A percentile compares a stretch with the other conserved stretches of the same genome.
Evolutionary conservation across 2,113 vertebrate species (phyloP).

Genomic region (Proterorhinus semilunaris): DNA sequence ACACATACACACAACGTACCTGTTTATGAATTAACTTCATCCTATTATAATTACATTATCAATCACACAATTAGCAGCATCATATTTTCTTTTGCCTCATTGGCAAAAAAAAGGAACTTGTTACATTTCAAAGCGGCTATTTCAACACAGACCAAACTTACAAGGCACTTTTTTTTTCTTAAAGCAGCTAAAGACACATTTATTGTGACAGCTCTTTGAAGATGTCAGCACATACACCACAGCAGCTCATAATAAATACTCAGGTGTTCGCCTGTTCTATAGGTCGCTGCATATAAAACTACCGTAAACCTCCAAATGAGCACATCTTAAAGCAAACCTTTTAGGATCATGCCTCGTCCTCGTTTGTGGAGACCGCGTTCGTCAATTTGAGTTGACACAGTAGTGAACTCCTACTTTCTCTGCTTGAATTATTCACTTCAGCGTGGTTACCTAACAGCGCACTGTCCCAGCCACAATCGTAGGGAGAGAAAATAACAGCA

Average conservation of each 20-base stretch:
- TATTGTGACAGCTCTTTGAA: background rate
- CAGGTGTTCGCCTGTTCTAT: too few species aligned
- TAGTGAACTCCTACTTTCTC: constrained; percentile 38
- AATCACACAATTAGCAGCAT: too few species aligned
- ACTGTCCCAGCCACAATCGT: constrained; percentile 23
- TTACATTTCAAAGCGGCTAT: too few species aligned
- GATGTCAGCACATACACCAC: background rate
- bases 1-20: too few species aligned
- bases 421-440: constrained; percentile 59
- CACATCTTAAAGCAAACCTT: background rate
- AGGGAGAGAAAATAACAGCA: constrained; percentile 38
- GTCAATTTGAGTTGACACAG: constrained; percentile 31
- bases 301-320: background rate
- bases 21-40: too few species aligned
- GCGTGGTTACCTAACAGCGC: constrained; percentile 54
- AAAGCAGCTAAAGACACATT: background rate
- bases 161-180: too few species aligned
- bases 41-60: too few species aligned
- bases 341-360: background rate
- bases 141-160: too few species aligned
- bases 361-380: background rate
- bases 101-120: too few species aligned
- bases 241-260: background rate
- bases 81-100: too few species aligned
- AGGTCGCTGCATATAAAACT: background rate